A percentile compares a stretch with the other conserved stretches of the same genome.
Conservation (phyloP, 2,888 invertebrate species). For the Cyclophora punctaria region DNA sequence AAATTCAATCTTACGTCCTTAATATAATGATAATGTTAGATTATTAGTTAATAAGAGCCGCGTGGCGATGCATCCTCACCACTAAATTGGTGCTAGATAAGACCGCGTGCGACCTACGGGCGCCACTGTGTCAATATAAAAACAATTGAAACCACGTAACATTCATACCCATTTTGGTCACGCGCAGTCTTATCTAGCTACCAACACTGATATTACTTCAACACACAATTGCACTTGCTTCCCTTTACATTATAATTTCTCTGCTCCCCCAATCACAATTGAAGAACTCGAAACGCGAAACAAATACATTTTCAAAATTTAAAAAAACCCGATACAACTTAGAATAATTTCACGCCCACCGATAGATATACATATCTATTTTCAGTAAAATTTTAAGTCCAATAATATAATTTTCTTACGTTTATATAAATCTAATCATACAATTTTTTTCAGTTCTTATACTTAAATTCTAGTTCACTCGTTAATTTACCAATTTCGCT, state of each 20-base stretch:
- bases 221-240: constrained; percentile 22
- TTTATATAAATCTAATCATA: constrained; percentile 12
- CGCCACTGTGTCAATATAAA: too few relatives aligned
- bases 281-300: too few relatives aligned
- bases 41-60: constrained; percentile 7
- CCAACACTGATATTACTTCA: constrained; percentile 1
- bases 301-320: too few relatives aligned
- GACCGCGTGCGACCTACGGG: too few relatives aligned
- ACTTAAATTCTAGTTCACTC: constrained; percentile 13
- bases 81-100: neutral
- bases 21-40: constrained; percentile 17
- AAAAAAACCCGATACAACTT: too few relatives aligned
- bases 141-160: too few relatives aligned
- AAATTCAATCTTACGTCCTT: constrained; percentile 8
- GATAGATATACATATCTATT: neutral
- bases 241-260: constrained; percentile 7
- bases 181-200: too few relatives aligned
- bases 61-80: constrained; percentile 1
- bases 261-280: too few relatives aligned
- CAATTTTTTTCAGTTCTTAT: constrained; percentile 19
- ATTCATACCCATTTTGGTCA: too few relatives aligned
- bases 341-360: too few relatives aligned
- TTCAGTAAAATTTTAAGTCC: neutral
- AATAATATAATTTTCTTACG: constrained; percentile 9
- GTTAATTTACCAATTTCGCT: constrained; percentile 7